phyloP scores from a whole-genome alignment of 1,140 invertebrate species.

The Pseudomyrmex gracilis region DNA sequence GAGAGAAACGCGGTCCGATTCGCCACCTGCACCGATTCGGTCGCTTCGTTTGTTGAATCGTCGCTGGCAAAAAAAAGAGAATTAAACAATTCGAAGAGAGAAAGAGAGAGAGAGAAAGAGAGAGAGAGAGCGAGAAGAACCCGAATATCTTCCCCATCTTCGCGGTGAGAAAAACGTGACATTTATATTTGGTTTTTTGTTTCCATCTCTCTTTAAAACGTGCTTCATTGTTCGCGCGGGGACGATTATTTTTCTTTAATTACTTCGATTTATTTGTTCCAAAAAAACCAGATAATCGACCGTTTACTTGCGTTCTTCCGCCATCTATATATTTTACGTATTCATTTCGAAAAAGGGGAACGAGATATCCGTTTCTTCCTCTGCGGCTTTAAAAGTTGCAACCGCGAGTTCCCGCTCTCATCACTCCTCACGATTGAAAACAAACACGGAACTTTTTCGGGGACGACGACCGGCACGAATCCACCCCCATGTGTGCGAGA shows the following conservation, averaged over 20 bases:
- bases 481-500: slow-evolving; percentile 9
- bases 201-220: background rate
- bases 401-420: slow-evolving; percentile 15
- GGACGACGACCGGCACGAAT: slow-evolving; percentile 56
- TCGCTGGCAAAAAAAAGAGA: background rate
- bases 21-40: slow-evolving; percentile 7
- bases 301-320: too few species aligned
- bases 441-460: slow-evolving; percentile 57
- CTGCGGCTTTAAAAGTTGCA: background rate
- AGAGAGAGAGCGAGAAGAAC: too few species aligned
- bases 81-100: background rate
- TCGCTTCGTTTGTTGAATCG: slow-evolving; percentile 34
- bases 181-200: too few species aligned
- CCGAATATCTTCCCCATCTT: slow-evolving; percentile 7
- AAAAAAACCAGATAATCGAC: too few species aligned
- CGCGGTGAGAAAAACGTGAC: background rate
- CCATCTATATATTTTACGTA: background rate
- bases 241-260: too few species aligned
- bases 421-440: slow-evolving; percentile 35
- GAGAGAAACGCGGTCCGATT: slow-evolving; percentile 49
- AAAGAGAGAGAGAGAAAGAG: background rate
- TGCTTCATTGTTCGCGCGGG: too few species aligned
- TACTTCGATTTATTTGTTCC: too few species aligned
- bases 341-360: background rate
- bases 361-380: slow-evolving; percentile 8